phyloP scores from a whole-genome alignment of 2,113 vertebrate species.

The Gymnocephalus cernua region DNA sequence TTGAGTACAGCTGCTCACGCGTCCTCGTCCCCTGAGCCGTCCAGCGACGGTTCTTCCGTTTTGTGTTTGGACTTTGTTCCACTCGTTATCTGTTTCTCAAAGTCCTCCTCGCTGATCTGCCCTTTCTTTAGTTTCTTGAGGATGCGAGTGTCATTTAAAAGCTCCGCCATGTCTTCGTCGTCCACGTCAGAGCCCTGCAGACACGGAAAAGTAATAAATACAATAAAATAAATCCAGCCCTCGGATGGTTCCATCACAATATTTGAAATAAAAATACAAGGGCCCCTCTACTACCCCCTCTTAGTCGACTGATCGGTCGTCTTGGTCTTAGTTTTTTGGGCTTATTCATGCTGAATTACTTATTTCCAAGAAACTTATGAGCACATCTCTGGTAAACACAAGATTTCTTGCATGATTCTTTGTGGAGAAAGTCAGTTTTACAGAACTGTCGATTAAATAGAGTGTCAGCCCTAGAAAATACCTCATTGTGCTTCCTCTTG shows the following conservation, averaged over 20 bases:
- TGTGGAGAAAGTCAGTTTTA: no score
- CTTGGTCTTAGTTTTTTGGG: no score
- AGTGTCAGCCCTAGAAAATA: slow-evolving; percentile 56
- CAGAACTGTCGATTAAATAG: no score
- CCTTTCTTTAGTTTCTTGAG: slow-evolving; percentile 94
- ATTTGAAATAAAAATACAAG: neutral
- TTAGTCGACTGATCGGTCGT: no score
- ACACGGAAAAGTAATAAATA: neutral
- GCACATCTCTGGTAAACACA: no score
- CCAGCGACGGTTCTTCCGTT: neutral
- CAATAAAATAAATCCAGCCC: neutral
- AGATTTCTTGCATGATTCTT: no score
- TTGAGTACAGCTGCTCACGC: neutral
- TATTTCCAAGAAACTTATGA: no score
- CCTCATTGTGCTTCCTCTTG: slow-evolving; percentile 91
- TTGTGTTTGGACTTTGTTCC: slow-evolving; percentile 17
- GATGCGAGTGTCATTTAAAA: slow-evolving; percentile 92
- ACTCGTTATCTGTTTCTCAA: slow-evolving; percentile 88
- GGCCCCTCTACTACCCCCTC: no score
- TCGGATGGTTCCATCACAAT: fast-evolving
- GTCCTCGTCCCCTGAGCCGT: neutral
- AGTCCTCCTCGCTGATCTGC: slow-evolving; percentile 92
- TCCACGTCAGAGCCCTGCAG: slow-evolving; percentile 89
- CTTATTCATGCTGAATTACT: no score
- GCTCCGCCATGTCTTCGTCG: slow-evolving; percentile 90